phyloP scores from a whole-genome alignment of 2,888 invertebrate genomes.

The Troglohyphantes excavatus region DNA sequence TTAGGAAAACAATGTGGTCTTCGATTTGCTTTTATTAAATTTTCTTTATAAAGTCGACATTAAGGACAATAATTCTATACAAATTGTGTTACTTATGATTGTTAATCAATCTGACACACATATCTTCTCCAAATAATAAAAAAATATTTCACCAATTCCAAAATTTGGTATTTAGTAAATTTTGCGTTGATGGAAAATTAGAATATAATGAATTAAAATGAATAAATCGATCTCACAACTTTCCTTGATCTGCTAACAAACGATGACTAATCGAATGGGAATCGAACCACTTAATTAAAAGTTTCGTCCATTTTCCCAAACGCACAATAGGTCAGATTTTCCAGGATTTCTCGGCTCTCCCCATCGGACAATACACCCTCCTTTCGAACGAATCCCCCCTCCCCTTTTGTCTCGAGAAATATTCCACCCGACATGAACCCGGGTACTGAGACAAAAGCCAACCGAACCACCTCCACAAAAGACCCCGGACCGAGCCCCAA shows the following conservation, averaged over 20 bases:
- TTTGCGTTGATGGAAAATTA: too few species aligned
- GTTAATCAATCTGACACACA: too few species aligned
- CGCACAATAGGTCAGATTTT: neutral
- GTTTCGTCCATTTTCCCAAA: neutral
- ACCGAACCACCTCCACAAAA: slow-evolving; percentile 11
- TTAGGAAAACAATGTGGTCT: too few species aligned
- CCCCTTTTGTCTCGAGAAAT: neutral
- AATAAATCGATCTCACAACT: neutral
- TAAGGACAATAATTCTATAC: too few species aligned
- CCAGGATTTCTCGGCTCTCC: neutral
- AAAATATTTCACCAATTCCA: too few species aligned
- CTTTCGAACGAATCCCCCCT: neutral
- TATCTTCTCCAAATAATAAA: too few species aligned
- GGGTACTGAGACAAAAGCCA: slow-evolving; percentile 50
- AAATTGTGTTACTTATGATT: too few species aligned
- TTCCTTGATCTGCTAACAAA: neutral
- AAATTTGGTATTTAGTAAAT: too few species aligned
- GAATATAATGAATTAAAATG: neutral
- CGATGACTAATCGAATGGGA: neutral
- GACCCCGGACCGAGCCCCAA: slow-evolving; percentile 20
- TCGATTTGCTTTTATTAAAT: too few species aligned
- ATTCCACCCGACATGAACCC: neutral
- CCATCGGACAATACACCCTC: neutral
- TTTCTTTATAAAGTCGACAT: too few species aligned
- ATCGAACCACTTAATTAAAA: neutral